Base-by-base conservation (phyloP, 2,888 invertebrate species). In the Platycnemis pennipes region DNA sequence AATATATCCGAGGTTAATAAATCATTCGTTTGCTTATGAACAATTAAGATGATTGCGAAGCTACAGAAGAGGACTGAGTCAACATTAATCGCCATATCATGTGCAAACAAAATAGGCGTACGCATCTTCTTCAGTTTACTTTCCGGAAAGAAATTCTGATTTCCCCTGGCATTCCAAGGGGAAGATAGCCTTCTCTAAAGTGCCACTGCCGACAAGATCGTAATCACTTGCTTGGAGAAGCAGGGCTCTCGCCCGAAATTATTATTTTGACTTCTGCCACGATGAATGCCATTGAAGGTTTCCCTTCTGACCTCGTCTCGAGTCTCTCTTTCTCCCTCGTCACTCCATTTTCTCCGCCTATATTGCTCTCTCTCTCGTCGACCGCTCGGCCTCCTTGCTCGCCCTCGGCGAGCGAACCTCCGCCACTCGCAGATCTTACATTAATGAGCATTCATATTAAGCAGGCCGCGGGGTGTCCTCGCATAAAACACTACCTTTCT, bases 391-490 rank as follows among this genome's bases (percentile, higher is more conserved):
- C 8, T 16, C 31, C n/a, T 69, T 3, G 4, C 31, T 49, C 49
- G 49, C 69, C 69, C 37, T 0, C 69, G n/a, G 37, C 26, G 87
- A 45, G 42, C 45, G 87, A 87, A n/a, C 87, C 46, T 44, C 45
- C 44, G 44, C n/a, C 11, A 87, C 44, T 26, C 87, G 19, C 45
- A 46, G 42, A 42, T 86, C 87, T n/a, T 45, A 45, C 87, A 45
- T 87, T 87, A 87, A 87, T 87, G 87, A 87, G 26, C 44, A 45
- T 45, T 87, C 86, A 86, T 86, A 86, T 86, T 86, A 86, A 86
- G 42, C 37, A 86, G 44, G 86, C 86, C 86, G 86, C 86, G 42
- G 19, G 19, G 87, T 87, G 44, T 45, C 44, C 87, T 87, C 87
- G 37, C 45, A 19, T 87, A 87, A 45, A 45, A 87, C 87, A n/a